Evolutionary conservation across 2,113 vertebrate species (phyloP), one percentile per base, ranked within the genome.

Genomic region (Pelvicachromis taeniatus): DNA sequence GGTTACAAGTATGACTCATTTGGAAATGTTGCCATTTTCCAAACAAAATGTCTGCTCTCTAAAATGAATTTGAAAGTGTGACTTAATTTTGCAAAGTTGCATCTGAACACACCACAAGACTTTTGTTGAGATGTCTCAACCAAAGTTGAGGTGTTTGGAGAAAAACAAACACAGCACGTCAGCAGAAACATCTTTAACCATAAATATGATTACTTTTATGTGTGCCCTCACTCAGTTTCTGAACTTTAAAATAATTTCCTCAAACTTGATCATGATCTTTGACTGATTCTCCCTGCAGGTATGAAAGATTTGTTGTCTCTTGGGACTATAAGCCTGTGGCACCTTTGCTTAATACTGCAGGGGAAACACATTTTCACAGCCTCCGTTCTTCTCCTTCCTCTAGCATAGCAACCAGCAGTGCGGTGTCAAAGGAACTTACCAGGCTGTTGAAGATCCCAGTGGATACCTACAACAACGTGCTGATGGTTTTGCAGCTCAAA

Each of bases 401-500:
- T 13, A 94, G 98, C 95, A 99, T 99, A 89, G 98, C 99, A n/a
- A 99, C 99, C 65, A 99, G 99, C 94, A 99, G 98, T 63, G 99
- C 99, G 0, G 98, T 99, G 88, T 99, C 98, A 1, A 99, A 99
- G 95, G 99, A 99, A 77, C 96, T 99, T n/a, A 99, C 97, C 54
- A 95, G 99, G 21, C 97, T 99, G 59, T 10, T 99, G 94, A 99
- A 99, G 96, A 99, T 99, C 81, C 99, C 99, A 0, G 97, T 99
- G 87, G 98, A 99, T 77, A 98, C 98, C 77, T 99, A 99, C 95
- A 99, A 98, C 96, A 99, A 99, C 87, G 94, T 97, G 82, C 95
- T 99, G 87, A 99, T 98, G 0, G 98, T 99, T 85, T 94, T 99
- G 91, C 98, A 98, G 89, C 96, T 99, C 84, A 99, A 99, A 85